A percentile compares a stretch with the other conserved stretches of the same genome.
Conservation (phyloP, 2,888 invertebrate species). For the Cosmia trapezina region DNA sequence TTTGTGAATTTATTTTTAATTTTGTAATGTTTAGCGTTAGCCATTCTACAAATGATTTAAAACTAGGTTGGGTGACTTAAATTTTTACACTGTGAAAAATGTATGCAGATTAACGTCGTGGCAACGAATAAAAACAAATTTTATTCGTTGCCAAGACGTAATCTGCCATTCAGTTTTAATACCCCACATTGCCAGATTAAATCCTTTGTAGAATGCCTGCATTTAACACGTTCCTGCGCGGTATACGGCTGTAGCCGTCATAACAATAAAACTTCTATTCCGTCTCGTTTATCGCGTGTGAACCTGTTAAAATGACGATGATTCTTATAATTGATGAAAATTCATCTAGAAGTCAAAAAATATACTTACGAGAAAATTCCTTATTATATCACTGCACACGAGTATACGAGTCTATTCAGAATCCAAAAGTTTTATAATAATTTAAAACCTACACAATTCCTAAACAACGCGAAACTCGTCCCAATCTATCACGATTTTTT, state of each 20-base stretch:
- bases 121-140: too few relatives aligned
- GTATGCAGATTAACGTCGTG: too few relatives aligned
- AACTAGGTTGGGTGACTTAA: background rate
- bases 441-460: slow-evolving; percentile 61
- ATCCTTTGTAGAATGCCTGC: background rate
- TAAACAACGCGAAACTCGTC: slow-evolving; percentile 54
- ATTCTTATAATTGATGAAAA: slow-evolving; percentile 52
- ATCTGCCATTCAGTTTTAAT: background rate
- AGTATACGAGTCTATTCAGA: slow-evolving; percentile 53
- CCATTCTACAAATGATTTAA: slow-evolving; percentile 25
- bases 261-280: too few relatives aligned
- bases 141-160: background rate
- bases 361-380: slow-evolving; percentile 61
- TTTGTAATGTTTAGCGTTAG: background rate
- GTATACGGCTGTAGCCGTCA: too few relatives aligned
- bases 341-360: slow-evolving; percentile 63
- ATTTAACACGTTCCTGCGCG: background rate
- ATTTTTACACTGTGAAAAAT: background rate
- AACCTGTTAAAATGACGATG: slow-evolving; percentile 6
- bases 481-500: slow-evolving; percentile 46
- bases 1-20: slow-evolving; percentile 8
- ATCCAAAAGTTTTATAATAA: slow-evolving; percentile 39
- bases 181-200: background rate
- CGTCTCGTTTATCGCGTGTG: too few relatives aligned
- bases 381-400: slow-evolving; percentile 60